Base-by-base conservation (phyloP, 1,140 invertebrate genomes). In the Aphelenchoides avenae region DNA sequence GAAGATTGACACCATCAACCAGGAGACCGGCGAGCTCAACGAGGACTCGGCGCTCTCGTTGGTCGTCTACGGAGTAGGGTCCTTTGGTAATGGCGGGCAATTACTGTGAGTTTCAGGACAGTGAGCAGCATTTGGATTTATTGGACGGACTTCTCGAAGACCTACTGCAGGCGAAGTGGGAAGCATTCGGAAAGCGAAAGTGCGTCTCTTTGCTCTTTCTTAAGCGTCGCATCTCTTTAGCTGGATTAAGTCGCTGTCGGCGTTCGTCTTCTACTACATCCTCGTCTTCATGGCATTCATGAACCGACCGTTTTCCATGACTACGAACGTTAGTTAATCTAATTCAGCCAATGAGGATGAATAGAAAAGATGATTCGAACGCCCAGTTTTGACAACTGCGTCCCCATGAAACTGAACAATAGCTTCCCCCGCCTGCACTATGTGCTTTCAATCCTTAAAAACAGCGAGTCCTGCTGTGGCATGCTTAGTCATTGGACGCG, bases 111-210 rank as follows among this genome's bases (percentile, higher is more conserved):
- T 73, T 70, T 15, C 51, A 93, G 90, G 89, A 92, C 62, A 89
- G 88, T 80, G 85, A 89, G 61, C 89, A 90, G 76, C 93, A 98
- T 82, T 81, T 98, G 62, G 90, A 94, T 71, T 82, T 98, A 57
- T 85, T 98, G 82, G 92, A 97, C 76, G 93, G 93, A 1, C 84
- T 93, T 48, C 80, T 98, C 20, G 87, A 93, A 4, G 90, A 96
- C 78, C 82, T 98, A 6, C 78, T 98, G 6, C 87, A 93, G 75
- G 91, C 91, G 0, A 98, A 98, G 81, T 98, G 93, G 93, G 89
- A 93, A 67, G 41, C 67, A 20, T 72, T 68, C 53, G 70, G 58
- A 11, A 57, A 63, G 33, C 58, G 48, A 59, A 44, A 51, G 68
- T 70, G 36, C 11, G 52, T n/a, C 15, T 40, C n/a, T 31, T n/a